phyloP scores from a whole-genome alignment of 2,797 vertebrate genomes.

The Falco rusticolus region DNA sequence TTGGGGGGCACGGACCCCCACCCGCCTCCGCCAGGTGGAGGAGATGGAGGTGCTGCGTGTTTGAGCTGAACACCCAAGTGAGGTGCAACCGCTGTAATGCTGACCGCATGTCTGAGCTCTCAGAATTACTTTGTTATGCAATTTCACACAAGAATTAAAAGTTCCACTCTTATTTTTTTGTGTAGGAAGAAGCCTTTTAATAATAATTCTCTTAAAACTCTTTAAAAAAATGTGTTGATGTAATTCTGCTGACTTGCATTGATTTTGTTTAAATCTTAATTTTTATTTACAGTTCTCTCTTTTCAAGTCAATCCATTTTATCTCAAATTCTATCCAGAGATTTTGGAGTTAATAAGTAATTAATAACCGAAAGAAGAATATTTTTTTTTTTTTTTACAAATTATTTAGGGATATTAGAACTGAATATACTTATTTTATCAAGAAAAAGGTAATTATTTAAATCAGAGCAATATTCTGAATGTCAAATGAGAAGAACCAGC shows the following conservation, averaged over 20 bases:
- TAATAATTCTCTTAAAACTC: neutral
- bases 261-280: neutral
- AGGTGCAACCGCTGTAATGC: neutral
- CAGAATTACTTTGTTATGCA: neutral
- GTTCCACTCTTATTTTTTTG: neutral
- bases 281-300: neutral
- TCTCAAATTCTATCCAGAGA: neutral
- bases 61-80: neutral
- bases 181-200: neutral
- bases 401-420: neutral
- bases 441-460: neutral
- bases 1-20: neutral
- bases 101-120: neutral
- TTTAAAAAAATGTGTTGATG: neutral
- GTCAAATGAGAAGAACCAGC: neutral
- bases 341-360: neutral
- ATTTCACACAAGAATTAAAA: neutral
- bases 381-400: neutral
- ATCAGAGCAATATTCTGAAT: neutral
- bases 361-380: neutral
- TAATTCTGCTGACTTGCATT: neutral
- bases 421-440: neutral
- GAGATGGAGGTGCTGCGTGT: neutral
- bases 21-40: neutral
- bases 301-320: neutral